phyloP scores from a whole-genome alignment of 2,888 invertebrate species.

The Drosophila parthenogenetica region DNA sequence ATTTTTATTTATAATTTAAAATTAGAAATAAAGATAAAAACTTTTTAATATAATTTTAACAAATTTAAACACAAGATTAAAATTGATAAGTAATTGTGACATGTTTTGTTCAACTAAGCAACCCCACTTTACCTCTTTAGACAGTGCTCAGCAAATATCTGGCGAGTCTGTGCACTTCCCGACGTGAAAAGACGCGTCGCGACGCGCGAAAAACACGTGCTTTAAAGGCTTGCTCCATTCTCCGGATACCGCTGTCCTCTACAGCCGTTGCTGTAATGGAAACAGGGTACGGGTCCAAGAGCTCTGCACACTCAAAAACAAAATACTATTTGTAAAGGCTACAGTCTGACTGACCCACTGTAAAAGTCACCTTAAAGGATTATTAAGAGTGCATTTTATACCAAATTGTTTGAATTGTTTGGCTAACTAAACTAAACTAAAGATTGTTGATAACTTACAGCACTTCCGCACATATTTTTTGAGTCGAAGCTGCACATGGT shows the following conservation, averaged over 20 bases:
- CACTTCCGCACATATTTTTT: no score
- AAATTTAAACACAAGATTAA: no score
- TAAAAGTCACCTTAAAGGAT: neutral
- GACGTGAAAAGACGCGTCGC: neutral
- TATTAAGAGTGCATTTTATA: no score
- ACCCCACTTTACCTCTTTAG: neutral
- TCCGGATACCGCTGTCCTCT: neutral
- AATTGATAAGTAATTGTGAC: no score
- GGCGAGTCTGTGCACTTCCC: conserved; percentile 5
- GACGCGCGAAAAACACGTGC: conserved; percentile 53
- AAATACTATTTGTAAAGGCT: neutral
- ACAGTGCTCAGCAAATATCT: conserved; percentile 44
- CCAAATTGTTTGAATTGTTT: no score
- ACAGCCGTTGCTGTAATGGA: conserved; percentile 17
- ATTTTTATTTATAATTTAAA: no score
- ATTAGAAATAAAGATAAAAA: no score
- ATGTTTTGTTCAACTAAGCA: neutral
- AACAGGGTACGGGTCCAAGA: conserved; percentile 14
- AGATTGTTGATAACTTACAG: no score
- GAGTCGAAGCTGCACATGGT: no score
- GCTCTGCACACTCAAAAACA: conserved; percentile 1
- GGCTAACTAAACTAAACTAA: no score
- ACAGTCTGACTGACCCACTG: no score
- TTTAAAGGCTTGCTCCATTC: conserved; percentile 8
- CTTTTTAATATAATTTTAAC: no score